Conservation (phyloP, 2,888 invertebrate genomes). For the Yponomeuta plumbellus region DNA sequence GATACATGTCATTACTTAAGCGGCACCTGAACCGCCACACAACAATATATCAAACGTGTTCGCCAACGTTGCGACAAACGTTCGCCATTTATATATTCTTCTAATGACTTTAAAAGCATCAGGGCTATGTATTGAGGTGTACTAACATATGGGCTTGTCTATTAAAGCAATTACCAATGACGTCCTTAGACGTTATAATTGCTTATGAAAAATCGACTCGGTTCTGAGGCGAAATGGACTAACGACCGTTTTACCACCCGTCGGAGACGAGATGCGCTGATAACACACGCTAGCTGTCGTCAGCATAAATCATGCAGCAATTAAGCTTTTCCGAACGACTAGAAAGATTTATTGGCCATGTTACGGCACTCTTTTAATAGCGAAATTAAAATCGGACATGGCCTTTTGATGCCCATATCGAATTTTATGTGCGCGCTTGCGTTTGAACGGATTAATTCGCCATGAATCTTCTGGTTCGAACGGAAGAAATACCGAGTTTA, state of each 20-base stretch:
- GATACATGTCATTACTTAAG: conserved; percentile 32
- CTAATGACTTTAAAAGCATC: conserved; percentile 13
- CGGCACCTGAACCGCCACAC: conserved; percentile 36
- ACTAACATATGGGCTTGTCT: conserved; percentile 21
- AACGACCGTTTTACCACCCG: conserved; percentile 27
- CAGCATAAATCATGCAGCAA: conserved; percentile 46
- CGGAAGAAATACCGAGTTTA: neutral
- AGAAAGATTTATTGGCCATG: conserved; percentile 35
- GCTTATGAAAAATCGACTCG: conserved; percentile 34
- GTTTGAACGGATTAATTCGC: conserved; percentile 5
- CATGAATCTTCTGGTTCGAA: neutral
- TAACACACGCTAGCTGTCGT: conserved; percentile 37
- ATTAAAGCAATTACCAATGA: conserved; percentile 32
- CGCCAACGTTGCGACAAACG: conserved; percentile 13
- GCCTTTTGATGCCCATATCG: conserved; percentile 15
- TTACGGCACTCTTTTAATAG: conserved; percentile 18
- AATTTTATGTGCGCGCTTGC: neutral
- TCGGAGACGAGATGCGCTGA: conserved; percentile 35
- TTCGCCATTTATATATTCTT: conserved; percentile 9
- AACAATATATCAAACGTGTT: conserved; percentile 23
- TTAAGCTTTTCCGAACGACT: conserved; percentile 39
- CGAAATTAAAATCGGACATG: conserved; percentile 15
- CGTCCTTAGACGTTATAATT: conserved; percentile 35
- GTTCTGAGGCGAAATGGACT: conserved; percentile 24
- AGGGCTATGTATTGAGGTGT: neutral